Evolutionary conservation across 2,113 vertebrate genomes (phyloP).

Genomic region (Chauna torquata): DNA sequence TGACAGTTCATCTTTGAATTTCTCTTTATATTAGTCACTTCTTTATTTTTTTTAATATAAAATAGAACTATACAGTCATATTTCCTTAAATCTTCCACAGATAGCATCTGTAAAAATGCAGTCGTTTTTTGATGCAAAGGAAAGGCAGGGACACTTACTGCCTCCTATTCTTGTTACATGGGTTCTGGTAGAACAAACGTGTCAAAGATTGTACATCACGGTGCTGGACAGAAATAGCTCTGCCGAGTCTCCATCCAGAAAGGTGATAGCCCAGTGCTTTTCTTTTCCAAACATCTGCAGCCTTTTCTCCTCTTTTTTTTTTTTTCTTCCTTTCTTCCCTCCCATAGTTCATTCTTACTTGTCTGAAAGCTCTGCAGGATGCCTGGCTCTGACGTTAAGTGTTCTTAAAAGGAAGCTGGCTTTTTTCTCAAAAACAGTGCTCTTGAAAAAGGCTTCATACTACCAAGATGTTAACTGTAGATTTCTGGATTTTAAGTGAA

Average conservation of each 20-base stretch:
- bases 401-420: neutral
- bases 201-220: accelerated
- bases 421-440: neutral
- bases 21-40: neutral
- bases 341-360: accelerated
- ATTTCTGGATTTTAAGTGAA: neutral
- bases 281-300: neutral
- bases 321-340: neutral
- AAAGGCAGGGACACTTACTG: neutral
- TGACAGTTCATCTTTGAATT: neutral
- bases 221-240: neutral
- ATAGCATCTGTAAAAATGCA: too few relatives aligned
- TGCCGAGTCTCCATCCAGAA: neutral
- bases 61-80: neutral
- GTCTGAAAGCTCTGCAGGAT: neutral
- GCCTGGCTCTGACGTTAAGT: neutral
- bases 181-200: neutral
- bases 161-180: neutral
- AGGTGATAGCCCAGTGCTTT: neutral
- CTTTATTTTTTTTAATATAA: neutral
- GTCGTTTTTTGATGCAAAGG: neutral
- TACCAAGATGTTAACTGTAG: neutral
- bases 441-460: neutral
- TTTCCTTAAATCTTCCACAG: neutral
- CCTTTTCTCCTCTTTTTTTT: neutral